Conservation (phyloP, 2,888 invertebrate genomes). For the Diadromus collaris region DNA sequence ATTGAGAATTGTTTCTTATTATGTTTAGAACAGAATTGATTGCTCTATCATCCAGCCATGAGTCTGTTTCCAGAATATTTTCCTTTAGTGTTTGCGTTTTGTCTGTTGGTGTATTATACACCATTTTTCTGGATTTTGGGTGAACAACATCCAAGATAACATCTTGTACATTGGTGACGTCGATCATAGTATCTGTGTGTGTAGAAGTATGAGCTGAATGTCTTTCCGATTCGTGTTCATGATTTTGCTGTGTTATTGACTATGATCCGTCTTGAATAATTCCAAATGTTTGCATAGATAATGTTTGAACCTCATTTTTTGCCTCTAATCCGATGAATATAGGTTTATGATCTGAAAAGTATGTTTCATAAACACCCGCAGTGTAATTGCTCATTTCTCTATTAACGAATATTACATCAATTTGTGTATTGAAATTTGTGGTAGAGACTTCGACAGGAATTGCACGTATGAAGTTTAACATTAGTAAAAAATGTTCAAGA, state of each 20-base stretch:
- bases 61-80: slow-evolving; percentile 25
- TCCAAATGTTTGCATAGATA: no score
- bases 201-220: no score
- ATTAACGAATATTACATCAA: slow-evolving; percentile 52
- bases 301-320: neutral
- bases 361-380: slow-evolving; percentile 47
- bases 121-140: no score
- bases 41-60: slow-evolving; percentile 24
- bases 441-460: slow-evolving; percentile 34
- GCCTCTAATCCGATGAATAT: slow-evolving; percentile 44
- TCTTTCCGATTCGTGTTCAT: no score
- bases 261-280: no score
- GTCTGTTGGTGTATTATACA: neutral
- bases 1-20: slow-evolving; percentile 24
- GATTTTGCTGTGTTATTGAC: no score
- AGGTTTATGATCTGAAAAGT: slow-evolving; percentile 48
- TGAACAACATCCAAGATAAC: no score
- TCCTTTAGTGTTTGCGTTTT: slow-evolving; percentile 12
- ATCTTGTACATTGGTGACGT: no score
- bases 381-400: slow-evolving; percentile 28
- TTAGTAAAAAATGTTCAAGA: slow-evolving; percentile 43
- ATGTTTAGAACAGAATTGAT: slow-evolving; percentile 25
- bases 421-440: slow-evolving; percentile 54
- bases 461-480: slow-evolving; percentile 36
- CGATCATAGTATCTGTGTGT: no score